Evolutionary conservation across 2,113 vertebrate genomes (phyloP).

Genomic region (Nanorana parkeri): DNA sequence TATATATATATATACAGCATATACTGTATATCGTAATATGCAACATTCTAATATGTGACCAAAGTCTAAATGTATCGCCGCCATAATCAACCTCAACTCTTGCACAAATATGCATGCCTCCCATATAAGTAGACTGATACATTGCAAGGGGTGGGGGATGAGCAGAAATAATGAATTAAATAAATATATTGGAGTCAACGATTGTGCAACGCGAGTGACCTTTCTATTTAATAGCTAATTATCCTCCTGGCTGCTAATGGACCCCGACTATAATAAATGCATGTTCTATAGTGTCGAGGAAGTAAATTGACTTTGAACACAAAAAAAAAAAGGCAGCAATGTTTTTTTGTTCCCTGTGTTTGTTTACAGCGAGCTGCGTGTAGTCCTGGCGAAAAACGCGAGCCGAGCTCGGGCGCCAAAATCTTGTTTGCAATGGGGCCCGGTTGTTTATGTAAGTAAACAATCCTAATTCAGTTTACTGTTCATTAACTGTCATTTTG

Average conservation of each 20-base stretch:
- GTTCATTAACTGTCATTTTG: conserved; percentile 29
- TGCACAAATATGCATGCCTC: no score
- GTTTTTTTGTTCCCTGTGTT: background rate
- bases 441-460: conserved; percentile 2
- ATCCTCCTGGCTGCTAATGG: conserved; percentile 25
- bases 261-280: conserved; percentile 23
- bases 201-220: conserved; percentile 30
- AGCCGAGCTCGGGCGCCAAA: background rate
- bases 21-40: no score
- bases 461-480: conserved; percentile 19
- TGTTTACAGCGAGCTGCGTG: background rate
- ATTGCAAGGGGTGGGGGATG: no score
- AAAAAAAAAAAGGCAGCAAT: background rate
- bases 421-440: background rate
- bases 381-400: background rate
- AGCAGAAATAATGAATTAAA: background rate
- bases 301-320: conserved; percentile 10
- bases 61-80: no score
- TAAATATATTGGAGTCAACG: background rate
- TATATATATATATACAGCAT: no score
- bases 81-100: no score
- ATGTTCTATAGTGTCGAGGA: background rate
- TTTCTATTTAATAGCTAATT: conserved; percentile 48
- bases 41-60: no score
- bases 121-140: no score